phyloP scores from a whole-genome alignment of 1,140 invertebrate genomes.

The Bradynema listronoti region DNA sequence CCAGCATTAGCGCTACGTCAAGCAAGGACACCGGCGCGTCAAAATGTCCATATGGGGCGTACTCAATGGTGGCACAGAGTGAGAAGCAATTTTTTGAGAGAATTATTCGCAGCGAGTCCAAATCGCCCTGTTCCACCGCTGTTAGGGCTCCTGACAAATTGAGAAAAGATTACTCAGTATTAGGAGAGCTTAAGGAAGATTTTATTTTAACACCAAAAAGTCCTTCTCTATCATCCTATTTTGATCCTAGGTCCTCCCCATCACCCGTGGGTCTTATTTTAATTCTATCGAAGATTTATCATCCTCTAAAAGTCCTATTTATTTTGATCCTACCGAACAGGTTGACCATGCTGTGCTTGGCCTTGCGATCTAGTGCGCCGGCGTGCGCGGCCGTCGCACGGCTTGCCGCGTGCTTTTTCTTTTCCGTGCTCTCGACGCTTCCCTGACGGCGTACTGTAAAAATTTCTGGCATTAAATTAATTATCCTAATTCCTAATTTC shows the following conservation, averaged over 20 bases:
- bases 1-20: constrained; percentile 36
- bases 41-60: constrained; percentile 27
- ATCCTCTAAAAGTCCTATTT: constrained; percentile 7
- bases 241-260: no score
- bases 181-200: no score
- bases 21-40: constrained; percentile 18
- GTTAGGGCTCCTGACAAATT: constrained; percentile 23
- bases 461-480: neutral
- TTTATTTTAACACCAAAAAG: no score
- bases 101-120: constrained; percentile 28
- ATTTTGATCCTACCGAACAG: constrained; percentile 19
- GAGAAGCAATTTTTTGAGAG: constrained; percentile 26
- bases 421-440: constrained; percentile 32
- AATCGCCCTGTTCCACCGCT: constrained; percentile 31
- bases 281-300: no score
- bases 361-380: constrained; percentile 16
- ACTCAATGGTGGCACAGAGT: constrained; percentile 23
- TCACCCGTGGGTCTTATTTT: no score
- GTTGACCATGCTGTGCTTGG: constrained; percentile 35
- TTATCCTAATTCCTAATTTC: neutral
- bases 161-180: no score
- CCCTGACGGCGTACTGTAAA: constrained; percentile 38
- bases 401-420: neutral
- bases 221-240: no score
- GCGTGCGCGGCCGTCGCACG: neutral